These are phyloP conservation scores for Clarias gariepinus DNA, from an alignment of 2,113 vertebrate genomes.

Conservation along the genomic window DNA sequence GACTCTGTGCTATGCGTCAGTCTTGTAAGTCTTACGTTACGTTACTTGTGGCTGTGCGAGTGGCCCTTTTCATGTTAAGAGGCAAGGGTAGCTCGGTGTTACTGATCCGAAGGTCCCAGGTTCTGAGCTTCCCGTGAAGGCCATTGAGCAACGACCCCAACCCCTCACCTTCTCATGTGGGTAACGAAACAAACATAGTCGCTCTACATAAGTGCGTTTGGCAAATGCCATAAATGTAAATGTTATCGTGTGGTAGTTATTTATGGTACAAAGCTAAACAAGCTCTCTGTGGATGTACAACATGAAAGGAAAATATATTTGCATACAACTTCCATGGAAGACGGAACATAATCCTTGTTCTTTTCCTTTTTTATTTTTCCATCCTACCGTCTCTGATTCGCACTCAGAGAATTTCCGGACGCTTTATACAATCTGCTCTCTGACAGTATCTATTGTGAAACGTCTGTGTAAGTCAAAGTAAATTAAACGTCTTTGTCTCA, in stretches of 20 bases:
- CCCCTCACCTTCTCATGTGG: no score
- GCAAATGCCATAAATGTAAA: no score
- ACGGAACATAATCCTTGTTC: background rate
- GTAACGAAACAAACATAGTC: no score
- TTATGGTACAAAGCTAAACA: background rate
- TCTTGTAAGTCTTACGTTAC: background rate
- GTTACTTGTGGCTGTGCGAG: background rate
- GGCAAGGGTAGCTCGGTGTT: no score
- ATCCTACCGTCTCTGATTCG: background rate
- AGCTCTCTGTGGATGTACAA: background rate
- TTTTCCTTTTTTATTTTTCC: background rate
- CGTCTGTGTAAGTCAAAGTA: background rate
- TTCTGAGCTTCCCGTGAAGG: no score
- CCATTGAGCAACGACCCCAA: no score
- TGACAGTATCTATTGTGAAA: constrained; percentile 16
- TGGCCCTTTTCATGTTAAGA: background rate
- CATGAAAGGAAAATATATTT: background rate
- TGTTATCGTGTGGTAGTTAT: background rate
- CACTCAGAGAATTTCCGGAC: background rate
- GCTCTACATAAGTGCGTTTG: no score
- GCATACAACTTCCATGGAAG: background rate
- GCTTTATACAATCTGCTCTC: background rate
- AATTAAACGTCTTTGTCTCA: constrained; percentile 5
- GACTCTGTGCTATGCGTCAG: background rate
- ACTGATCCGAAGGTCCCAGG: no score